Conservation (phyloP, 1,140 invertebrate genomes). For the Monomorium pharaonis region DNA sequence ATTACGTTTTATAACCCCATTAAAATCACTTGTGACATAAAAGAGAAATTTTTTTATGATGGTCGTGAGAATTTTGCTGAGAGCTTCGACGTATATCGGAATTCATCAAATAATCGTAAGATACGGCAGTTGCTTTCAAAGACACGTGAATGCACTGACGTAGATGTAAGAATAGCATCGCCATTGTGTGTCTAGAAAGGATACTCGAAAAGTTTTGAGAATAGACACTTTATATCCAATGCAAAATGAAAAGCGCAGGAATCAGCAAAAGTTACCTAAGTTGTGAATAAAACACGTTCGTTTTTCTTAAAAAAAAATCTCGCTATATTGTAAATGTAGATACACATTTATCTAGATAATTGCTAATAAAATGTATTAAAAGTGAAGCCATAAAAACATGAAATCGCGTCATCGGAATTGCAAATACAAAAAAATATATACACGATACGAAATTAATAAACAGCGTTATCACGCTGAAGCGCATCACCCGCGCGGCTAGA, state of each 20-base stretch:
- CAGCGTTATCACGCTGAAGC: not conserved
- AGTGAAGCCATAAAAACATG: not conserved
- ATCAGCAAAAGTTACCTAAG: not conserved
- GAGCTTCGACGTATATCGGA: slow-evolving; percentile 46
- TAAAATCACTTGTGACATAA: not conserved
- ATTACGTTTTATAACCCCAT: not conserved
- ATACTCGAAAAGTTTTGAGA: not conserved
- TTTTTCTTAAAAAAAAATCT: not conserved
- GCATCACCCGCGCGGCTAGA: not conserved
- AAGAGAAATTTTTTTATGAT: not conserved
- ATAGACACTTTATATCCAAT: not conserved
- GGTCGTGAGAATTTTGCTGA: not conserved
- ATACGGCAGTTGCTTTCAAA: slow-evolving; percentile 8
- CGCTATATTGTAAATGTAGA: too few species aligned
- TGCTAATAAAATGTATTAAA: not conserved
- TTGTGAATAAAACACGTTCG: not conserved
- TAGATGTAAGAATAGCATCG: not conserved
- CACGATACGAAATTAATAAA: not conserved
- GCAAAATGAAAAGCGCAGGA: not conserved
- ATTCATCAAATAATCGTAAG: slow-evolving; percentile 26
- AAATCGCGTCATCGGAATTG: not conserved
- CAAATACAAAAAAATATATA: too few species aligned
- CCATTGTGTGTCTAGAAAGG: not conserved
- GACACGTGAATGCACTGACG: slow-evolving; percentile 38
- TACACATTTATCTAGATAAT: not conserved